Conservation (phyloP, 2,797 vertebrate genomes). For the Salarias fasciatus region DNA sequence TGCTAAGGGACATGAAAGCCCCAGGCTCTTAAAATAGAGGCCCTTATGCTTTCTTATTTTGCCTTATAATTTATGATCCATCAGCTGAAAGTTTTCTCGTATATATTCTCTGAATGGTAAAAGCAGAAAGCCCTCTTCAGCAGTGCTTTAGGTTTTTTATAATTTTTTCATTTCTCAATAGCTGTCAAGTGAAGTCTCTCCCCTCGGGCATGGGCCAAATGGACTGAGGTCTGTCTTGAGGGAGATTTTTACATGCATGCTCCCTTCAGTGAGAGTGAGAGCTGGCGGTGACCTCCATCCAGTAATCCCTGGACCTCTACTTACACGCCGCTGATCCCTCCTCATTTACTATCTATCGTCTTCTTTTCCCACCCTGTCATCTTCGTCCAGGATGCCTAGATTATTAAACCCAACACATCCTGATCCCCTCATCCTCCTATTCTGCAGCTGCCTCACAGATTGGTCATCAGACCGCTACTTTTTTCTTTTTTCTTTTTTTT, state of each 20-base stretch:
- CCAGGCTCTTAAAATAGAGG: slow-evolving; percentile 53
- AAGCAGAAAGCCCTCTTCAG: slow-evolving; percentile 40
- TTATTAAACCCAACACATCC: slow-evolving; percentile 67
- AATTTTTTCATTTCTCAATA: slow-evolving; percentile 41
- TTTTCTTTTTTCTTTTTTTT: slow-evolving; percentile 57
- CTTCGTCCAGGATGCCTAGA: slow-evolving; percentile 62
- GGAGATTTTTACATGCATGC: slow-evolving; percentile 56
- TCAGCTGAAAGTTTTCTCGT: slow-evolving; percentile 23
- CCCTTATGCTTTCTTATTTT: slow-evolving; percentile 40
- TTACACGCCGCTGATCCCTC: slow-evolving; percentile 67
- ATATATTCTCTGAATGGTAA: slow-evolving; percentile 42
- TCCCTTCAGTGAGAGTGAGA: slow-evolving; percentile 34
- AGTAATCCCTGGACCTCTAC: slow-evolving; percentile 71
- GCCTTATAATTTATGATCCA: slow-evolving; percentile 64
- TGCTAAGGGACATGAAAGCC: slow-evolving; percentile 56
- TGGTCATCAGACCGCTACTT: slow-evolving; percentile 61
- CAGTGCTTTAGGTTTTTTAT: slow-evolving; percentile 18
- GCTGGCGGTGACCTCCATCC: slow-evolving; percentile 56
- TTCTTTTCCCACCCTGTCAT: slow-evolving; percentile 54
- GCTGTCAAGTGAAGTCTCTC: slow-evolving; percentile 45
- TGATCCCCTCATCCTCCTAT: slow-evolving; percentile 71
- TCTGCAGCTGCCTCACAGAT: slow-evolving; percentile 52
- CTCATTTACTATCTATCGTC: slow-evolving; percentile 59
- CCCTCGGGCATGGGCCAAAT: slow-evolving; percentile 39
- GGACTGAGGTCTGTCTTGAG: slow-evolving; percentile 16